Evolutionary conservation across 2,888 invertebrate genomes (phyloP).

Genomic region (Pristionchus fissidentatus): DNA sequence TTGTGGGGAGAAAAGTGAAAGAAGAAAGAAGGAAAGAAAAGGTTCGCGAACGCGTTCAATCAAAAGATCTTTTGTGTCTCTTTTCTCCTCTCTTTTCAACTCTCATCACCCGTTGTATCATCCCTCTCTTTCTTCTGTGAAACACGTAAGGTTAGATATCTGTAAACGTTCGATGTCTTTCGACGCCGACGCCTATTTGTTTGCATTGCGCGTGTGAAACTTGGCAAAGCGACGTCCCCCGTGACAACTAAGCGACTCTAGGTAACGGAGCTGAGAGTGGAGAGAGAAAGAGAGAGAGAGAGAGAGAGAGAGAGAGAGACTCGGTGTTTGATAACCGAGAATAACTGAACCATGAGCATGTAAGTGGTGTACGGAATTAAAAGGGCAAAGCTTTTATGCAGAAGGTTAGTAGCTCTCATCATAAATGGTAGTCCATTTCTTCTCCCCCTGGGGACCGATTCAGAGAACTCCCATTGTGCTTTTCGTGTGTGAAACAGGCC

Average conservation of each 20-base stretch:
- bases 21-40: conserved; percentile 36
- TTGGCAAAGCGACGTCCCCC: too few relatives aligned
- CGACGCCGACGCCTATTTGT: conserved; percentile 2
- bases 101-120: background rate
- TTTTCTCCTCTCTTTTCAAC: conserved; percentile 3
- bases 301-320: too few relatives aligned
- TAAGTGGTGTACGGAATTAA: too few relatives aligned
- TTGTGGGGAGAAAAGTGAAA: conserved; percentile 15
- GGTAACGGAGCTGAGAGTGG: too few relatives aligned
- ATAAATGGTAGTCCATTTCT: background rate
- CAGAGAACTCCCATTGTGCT: conserved; percentile 38
- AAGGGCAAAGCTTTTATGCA: too few relatives aligned
- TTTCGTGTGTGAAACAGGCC: background rate
- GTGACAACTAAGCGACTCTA: too few relatives aligned
- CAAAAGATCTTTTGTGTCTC: background rate
- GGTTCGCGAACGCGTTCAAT: conserved; percentile 9
- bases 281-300: background rate
- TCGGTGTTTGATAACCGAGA: too few relatives aligned
- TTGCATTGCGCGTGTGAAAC: too few relatives aligned
- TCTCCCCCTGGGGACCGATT: too few relatives aligned
- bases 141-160: background rate
- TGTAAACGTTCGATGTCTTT: background rate
- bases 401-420: too few relatives aligned
- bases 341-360: too few relatives aligned
- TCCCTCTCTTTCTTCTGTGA: background rate